A percentile compares a stretch with the other conserved stretches of the same genome.
Evolutionary conservation across 64 coral and sea anemone genomes (phyloP).

Genomic region (Montipora cactus): DNA sequence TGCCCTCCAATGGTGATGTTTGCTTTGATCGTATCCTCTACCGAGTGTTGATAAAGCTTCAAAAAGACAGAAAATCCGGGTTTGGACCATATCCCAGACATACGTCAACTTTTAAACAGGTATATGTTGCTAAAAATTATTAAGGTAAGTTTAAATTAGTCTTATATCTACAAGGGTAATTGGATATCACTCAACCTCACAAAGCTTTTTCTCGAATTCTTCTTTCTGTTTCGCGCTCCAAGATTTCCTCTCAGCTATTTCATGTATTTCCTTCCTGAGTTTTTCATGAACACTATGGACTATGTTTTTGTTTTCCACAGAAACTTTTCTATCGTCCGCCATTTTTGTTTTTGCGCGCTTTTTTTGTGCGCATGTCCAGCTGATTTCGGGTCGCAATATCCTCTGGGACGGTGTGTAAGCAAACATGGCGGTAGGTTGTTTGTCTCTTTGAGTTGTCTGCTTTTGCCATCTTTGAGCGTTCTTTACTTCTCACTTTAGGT

Average conservation of each 20-base stretch:
- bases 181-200: constrained; percentile 60
- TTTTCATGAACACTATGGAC: constrained; percentile 67
- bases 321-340: constrained; percentile 78
- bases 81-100: neutral
- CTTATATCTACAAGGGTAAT: neutral
- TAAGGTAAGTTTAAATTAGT: too few relatives aligned
- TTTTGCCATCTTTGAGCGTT: neutral
- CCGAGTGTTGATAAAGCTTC: constrained; percentile 92
- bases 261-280: constrained; percentile 70
- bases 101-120: neutral
- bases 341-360: constrained; percentile 92
- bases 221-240: constrained; percentile 70
- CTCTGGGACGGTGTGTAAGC: neutral
- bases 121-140: neutral
- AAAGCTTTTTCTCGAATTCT: constrained; percentile 61
- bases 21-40: constrained; percentile 69
- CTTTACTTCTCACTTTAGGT: neutral
- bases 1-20: constrained; percentile 57
- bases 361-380: constrained; percentile 77
- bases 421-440: constrained; percentile 73
- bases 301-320: constrained; percentile 49
- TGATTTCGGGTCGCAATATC: neutral
- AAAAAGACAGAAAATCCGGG: neutral
- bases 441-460: neutral
- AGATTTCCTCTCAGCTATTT: constrained; percentile 66